Base-by-base conservation (phyloP, 2,113 vertebrate genomes). In the Machaerirhynchus nigripectus region DNA sequence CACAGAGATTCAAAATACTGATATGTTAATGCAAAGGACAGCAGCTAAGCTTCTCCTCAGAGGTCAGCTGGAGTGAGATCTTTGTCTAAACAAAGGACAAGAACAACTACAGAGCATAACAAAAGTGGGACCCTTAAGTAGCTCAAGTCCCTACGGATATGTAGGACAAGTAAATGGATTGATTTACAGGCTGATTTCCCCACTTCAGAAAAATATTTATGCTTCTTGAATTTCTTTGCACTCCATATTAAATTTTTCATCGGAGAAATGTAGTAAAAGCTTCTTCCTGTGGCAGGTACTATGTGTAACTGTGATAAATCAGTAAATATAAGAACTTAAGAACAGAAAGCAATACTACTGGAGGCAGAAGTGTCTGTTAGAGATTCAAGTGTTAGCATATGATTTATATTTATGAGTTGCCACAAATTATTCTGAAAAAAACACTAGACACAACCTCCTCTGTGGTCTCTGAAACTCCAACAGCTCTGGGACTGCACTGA, bases 401-500 rank as follows among this genome's bases (percentile, higher is more conserved):
- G 52, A 76, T 93, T 95, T 94, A 60, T 42, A 77, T 84, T 96
- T 80, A 91, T 74, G 71, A 63, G 57, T 96, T 86, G 85, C 60
- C 52, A 64, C 79, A 86, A 93, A 81, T 82, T 93, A 74, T 77
- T 77, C 71, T 57, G 64, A 94, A 89, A 63, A 93, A 95, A 88
- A 33, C 20, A 37, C 50, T 56, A 86, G 85, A 90, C 27, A 91
- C n/a, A 67, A 76, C 40, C 60, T 47, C 39, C 64, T 93, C 76
- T 69, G 35, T 27, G 27, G 79, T 88, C 50, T 46, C 50, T 90
- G 86, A 95, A 95, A 90, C 60, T 93, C 67, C 84, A 79, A n/a
- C 63, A 94, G 64, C 55, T 80, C 52, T 96, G 67, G 44, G 82
- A 70, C 59, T 70, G 27, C 52, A 70, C 19, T 81, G 64, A 96